A percentile compares a stretch with the other conserved stretches of the same genome.
phyloP scores from a whole-genome alignment of 2,888 invertebrate genomes.

The Drosophila mimetica region DNA sequence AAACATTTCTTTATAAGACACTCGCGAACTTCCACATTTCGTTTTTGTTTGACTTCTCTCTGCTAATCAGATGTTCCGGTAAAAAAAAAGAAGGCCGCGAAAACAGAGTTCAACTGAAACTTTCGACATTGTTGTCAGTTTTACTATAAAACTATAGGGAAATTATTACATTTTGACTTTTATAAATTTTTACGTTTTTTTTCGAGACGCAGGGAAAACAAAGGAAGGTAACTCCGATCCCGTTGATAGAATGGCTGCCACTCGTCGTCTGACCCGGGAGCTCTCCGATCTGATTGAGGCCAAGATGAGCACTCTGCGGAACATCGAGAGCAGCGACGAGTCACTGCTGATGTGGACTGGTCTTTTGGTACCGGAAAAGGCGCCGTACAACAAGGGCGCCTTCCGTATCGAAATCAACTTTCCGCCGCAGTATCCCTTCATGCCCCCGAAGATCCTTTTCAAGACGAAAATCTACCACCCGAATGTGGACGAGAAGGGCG shows the following conservation, averaged over 20 bases:
- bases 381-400: constrained; percentile 99
- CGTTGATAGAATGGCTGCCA: constrained; percentile 69
- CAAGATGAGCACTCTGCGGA: constrained; percentile 92
- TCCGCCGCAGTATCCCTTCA: constrained; percentile 99
- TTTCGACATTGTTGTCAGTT: constrained; percentile 19
- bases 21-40: too few species aligned
- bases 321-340: constrained; percentile 96
- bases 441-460: constrained; percentile 99
- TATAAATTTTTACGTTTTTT: constrained; percentile 14
- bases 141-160: constrained; percentile 9
- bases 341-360: constrained; percentile 98
- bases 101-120: constrained; percentile 3
- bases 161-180: constrained; percentile 13
- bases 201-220: constrained; percentile 1
- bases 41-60: too few species aligned
- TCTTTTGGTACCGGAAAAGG: constrained; percentile 97
- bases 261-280: constrained; percentile 87
- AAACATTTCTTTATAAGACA: too few species aligned
- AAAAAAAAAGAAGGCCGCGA: too few species aligned
- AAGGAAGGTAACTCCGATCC: not conserved
- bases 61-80: too few species aligned
- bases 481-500: constrained; percentile 99
- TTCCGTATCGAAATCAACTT: constrained; percentile 99
- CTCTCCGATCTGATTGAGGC: constrained; percentile 93
- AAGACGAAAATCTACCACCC: constrained; percentile 99